Evolutionary conservation across 2,797 vertebrate species (phyloP).

Genomic region (Acrossocheilus wenchowensis): DNA sequence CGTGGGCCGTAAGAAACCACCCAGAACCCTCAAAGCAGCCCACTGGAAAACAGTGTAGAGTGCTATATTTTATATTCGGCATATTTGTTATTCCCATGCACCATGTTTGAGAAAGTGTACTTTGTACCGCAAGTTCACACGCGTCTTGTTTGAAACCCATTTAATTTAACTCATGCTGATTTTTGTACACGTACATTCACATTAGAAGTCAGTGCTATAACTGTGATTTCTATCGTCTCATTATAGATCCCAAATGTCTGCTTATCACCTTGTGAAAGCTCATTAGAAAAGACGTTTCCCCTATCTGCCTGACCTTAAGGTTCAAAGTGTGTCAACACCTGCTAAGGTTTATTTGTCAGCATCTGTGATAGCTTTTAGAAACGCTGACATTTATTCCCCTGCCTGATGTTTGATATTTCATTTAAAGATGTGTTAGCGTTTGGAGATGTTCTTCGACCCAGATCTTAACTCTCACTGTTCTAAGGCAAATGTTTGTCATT

Average conservation of each 20-base stretch:
- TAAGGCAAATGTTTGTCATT: neutral
- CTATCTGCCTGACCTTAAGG: slow-evolving; percentile 55
- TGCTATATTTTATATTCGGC: neutral
- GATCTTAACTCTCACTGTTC: neutral
- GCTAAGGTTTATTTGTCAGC: slow-evolving; percentile 5
- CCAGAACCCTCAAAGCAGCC: neutral
- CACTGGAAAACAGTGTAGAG: neutral
- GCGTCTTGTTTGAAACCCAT: neutral
- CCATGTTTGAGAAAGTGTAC: neutral
- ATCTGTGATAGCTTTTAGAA: slow-evolving; percentile 16
- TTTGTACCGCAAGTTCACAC: neutral
- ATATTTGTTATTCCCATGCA: neutral
- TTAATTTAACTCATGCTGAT: neutral
- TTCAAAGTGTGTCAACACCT: slow-evolving; percentile 48
- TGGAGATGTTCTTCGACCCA: neutral
- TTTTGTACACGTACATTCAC: neutral
- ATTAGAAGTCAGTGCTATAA: slow-evolving; percentile 18
- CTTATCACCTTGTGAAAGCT: slow-evolving; percentile 41
- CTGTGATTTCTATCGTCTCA: slow-evolving; percentile 11
- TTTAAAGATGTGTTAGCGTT: slow-evolving; percentile 17
- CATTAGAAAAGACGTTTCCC: slow-evolving; percentile 30
- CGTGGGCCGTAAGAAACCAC: neutral
- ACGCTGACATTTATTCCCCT: slow-evolving; percentile 33
- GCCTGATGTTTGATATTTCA: slow-evolving; percentile 39
- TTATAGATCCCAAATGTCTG: slow-evolving; percentile 36